phyloP scores from a whole-genome alignment of 2,113 vertebrate genomes.

The Leiothrix lutea region DNA sequence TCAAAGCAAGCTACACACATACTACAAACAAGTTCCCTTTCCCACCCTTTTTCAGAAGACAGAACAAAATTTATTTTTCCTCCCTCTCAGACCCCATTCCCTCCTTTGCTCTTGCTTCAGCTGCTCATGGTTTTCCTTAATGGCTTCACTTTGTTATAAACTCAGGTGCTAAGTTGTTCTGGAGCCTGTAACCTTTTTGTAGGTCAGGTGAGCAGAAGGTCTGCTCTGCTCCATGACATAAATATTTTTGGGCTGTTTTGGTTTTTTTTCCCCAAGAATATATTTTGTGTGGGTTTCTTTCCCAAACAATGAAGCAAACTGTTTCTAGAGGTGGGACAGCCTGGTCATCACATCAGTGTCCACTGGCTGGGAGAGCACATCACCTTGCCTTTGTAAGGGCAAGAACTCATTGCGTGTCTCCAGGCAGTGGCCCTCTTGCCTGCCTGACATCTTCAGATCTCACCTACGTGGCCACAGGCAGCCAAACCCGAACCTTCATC shows the following conservation, averaged over 20 bases:
- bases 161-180: neutral
- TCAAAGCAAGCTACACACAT: neutral
- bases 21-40: neutral
- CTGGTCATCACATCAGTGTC: neutral
- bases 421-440: neutral
- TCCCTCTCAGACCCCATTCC: neutral
- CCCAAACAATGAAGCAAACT: neutral
- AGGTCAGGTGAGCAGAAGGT: neutral
- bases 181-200: neutral
- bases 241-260: neutral
- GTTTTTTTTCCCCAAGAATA: neutral
- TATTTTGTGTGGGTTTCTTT: neutral
- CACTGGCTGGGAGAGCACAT: neutral
- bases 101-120: neutral
- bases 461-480: accelerated
- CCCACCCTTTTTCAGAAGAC: neutral
- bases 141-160: neutral
- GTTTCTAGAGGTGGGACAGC: neutral
- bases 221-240: neutral
- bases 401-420: neutral
- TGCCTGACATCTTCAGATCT: neutral
- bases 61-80: neutral
- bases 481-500: neutral
- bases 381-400: neutral
- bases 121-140: neutral